Evolutionary conservation across 1,140 invertebrate genomes (phyloP), one percentile per base, ranked within the genome.

Genomic region (Phymastichus coffea): DNA sequence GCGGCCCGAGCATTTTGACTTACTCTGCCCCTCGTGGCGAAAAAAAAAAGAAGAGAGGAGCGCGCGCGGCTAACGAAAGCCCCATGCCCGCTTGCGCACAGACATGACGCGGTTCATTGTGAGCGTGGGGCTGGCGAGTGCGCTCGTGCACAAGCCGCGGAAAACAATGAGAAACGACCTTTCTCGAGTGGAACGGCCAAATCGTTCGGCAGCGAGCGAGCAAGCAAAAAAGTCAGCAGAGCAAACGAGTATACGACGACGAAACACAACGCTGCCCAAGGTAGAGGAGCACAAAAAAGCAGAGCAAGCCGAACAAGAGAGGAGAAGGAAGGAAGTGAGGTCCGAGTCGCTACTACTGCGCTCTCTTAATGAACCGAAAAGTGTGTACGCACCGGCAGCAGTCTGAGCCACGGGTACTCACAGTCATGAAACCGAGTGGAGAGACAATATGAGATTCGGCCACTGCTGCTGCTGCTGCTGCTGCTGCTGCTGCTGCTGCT

Each of bases 401-500:
- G 6, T 8, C 28, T 12, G 28, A 30, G 28, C 28, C 28, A 30
- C 12, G 15, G 4, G 37, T 15, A n/a, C n/a, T 12, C 37, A 15
- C 37, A 8, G 10, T 25, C 46, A 7, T 56, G 56, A 59, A 63
- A 64, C 63, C 68, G 68, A 70, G 60, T 66, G 69, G 63, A 75
- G 76, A 76, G 76, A 78, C 76, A 79, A 78, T 77, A 71, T 73
- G 71, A 75, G 76, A 75, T 77, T 72, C 33, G 54, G 35, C n/a
- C n/a, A n/a, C n/a, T n/a, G n/a, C n/a, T n/a, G n/a, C n/a, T n/a
- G n/a, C n/a, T n/a, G n/a, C n/a, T n/a, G n/a, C n/a, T n/a, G n/a
- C n/a, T n/a, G n/a, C n/a, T n/a, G n/a, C n/a, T n/a, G n/a, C n/a
- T n/a, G n/a, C n/a, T n/a, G n/a, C n/a, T n/a, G n/a, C n/a, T n/a